phyloP scores from a whole-genome alignment of 2,113 vertebrate species.

The Podiceps cristatus region DNA sequence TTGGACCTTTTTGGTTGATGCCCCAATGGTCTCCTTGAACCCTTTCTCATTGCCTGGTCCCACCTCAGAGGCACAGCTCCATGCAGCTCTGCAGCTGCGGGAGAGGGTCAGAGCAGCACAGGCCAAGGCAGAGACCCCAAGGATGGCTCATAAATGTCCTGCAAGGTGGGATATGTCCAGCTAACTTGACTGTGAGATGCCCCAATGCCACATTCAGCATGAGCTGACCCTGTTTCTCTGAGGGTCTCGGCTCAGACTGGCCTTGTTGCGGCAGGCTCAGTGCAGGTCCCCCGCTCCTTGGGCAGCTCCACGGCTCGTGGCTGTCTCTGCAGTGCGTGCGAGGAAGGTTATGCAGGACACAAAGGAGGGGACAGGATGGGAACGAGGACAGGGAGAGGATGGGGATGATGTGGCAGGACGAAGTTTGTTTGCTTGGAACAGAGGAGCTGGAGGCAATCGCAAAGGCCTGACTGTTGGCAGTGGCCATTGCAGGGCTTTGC shows the following conservation, averaged over 20 bases:
- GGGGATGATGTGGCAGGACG: not conserved
- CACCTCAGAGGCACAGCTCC: not conserved
- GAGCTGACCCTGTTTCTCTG: not conserved
- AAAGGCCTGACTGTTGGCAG: not conserved
- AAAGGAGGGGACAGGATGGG: not conserved
- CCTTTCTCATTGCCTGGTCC: not conserved
- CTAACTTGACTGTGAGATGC: not conserved
- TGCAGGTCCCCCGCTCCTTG: not conserved
- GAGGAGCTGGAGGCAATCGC: not conserved
- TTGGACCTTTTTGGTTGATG: not conserved
- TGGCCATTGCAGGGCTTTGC: not conserved
- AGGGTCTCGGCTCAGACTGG: not conserved
- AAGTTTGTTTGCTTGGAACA: accelerated
- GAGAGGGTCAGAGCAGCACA: not conserved
- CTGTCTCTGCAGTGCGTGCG: not conserved
- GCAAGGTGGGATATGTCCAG: not conserved
- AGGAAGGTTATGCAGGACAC: not conserved
- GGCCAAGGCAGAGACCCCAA: not conserved
- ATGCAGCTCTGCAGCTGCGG: not conserved
- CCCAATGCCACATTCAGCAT: not conserved
- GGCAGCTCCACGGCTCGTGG: accelerated
- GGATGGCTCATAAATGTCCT: not conserved
- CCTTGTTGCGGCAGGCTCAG: not conserved
- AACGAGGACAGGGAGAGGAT: not conserved
- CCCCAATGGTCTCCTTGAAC: not conserved